These are phyloP conservation scores for Leptopilina boulardi DNA, from an alignment of 1,140 invertebrate genomes.

Conservation along the genomic window DNA sequence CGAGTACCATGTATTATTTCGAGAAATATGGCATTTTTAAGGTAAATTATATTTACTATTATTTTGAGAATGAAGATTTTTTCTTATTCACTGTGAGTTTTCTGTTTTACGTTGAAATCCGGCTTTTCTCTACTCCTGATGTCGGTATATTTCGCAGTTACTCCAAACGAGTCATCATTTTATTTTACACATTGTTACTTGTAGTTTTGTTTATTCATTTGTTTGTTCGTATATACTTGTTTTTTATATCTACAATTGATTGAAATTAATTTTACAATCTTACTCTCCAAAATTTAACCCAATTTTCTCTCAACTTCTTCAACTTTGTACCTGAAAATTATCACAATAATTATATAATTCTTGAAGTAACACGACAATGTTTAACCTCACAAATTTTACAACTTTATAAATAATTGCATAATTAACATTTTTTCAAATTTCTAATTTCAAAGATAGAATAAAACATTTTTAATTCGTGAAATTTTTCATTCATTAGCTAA, in stretches of 20 bases:
- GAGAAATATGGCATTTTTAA: constrained; percentile 66
- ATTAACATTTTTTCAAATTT: not conserved
- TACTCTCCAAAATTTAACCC: not conserved
- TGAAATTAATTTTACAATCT: not conserved
- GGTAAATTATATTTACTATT: constrained; percentile 58
- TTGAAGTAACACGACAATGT: not conserved
- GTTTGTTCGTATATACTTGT: not conserved
- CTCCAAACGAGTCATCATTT: not conserved
- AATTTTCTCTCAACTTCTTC: not conserved
- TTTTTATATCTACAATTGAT: not conserved
- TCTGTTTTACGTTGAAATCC: constrained; percentile 35
- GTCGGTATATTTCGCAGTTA: not conserved
- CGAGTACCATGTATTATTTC: constrained; percentile 55
- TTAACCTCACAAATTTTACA: not conserved
- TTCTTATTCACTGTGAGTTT: not conserved
- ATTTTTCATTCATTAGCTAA: no score
- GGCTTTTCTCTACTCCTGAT: constrained; percentile 33
- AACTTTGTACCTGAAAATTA: not conserved
- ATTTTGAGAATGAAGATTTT: not conserved
- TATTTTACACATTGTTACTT: not conserved
- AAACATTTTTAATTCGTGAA: no score
- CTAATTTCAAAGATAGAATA: no score
- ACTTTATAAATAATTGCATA: not conserved
- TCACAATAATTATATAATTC: not conserved
- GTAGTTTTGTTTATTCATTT: not conserved